Base-by-base conservation (phyloP, 2,797 vertebrate species). In the Macroramphosus scolopax region DNA sequence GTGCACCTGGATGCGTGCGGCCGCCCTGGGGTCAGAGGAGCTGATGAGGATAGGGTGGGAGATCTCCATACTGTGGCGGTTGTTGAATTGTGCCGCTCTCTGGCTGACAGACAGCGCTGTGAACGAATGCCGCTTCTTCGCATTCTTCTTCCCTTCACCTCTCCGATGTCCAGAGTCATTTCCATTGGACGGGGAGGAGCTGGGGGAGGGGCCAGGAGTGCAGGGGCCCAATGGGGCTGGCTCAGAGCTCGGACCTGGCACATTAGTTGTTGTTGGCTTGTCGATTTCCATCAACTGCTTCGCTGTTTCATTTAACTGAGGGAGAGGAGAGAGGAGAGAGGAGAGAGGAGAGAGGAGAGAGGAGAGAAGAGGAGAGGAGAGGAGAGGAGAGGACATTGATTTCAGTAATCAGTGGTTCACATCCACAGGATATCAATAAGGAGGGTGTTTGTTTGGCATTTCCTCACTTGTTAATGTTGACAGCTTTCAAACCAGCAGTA, bases 51-150 rank as follows among this genome's bases (percentile, higher is more conserved):
- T 93, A 0, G 96, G 96, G 3, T 95, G 93, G 0, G 95, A 98
- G 82, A 99, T 99, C 85, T 99, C 96, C 96, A 98, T 98, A 70
- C 96, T 98, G 80, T 97, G 97, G 56, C 97, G 90, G 86, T 98
- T 97, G 88, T 93, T 94, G 61, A 94, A 51, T 70, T 95, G 94
- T 1, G 94, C 92, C 2, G 95, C 90, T 61, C 94, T 92, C 89
- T 98, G 96, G 0, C 92, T 96, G 87, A 96, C 92, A n/a, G 95
- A 96, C 75, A 99, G 90, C 0, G 95, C 93, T 0, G 95, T 95
- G 83, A 99, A 98, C 31, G 97, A 99, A 67, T 99, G 97, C 0
- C 96, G 92, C 72, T 99, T 99, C 90, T 98, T 99, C 67, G 96
- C 76, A 0, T 98, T 98, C 84, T 98, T 99, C 92, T 98, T 98